phyloP scores from a whole-genome alignment of 1,140 invertebrate species.

The Panagrolaimus sp. region DNA sequence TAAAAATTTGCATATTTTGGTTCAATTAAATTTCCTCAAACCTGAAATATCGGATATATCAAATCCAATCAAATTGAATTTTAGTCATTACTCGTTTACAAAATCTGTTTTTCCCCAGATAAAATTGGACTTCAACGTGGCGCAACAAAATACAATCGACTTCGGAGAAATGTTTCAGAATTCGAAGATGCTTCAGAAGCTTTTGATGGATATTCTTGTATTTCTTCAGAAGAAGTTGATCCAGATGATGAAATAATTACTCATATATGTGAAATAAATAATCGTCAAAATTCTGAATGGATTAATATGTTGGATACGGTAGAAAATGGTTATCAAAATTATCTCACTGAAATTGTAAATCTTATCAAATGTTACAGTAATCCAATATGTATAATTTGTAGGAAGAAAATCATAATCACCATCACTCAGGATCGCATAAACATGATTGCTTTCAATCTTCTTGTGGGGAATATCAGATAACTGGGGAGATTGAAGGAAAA shows the following conservation, averaged over 20 bases:
- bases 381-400: background rate
- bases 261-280: slow-evolving; percentile 8
- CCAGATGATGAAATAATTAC: slow-evolving; percentile 10
- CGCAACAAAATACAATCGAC: slow-evolving; percentile 8
- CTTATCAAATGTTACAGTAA: background rate
- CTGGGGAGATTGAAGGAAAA: background rate
- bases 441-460: slow-evolving; percentile 7
- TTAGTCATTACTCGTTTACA: background rate
- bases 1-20: too few species aligned
- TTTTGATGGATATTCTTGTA: background rate
- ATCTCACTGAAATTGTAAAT: background rate
- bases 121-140: background rate
- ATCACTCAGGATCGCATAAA: too few species aligned
- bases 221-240: slow-evolving; percentile 1
- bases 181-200: background rate
- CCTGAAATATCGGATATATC: too few species aligned
- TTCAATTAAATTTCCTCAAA: too few species aligned
- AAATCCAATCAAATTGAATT: too few species aligned
- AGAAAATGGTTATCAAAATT: slow-evolving; percentile 4
- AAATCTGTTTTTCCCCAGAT: background rate
- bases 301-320: background rate
- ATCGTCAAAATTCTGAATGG: background rate
- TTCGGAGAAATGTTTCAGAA: background rate
- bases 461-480: background rate
- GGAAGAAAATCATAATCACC: background rate